phyloP scores from a whole-genome alignment of 1,140 invertebrate genomes.

The Homarus americanus region DNA sequence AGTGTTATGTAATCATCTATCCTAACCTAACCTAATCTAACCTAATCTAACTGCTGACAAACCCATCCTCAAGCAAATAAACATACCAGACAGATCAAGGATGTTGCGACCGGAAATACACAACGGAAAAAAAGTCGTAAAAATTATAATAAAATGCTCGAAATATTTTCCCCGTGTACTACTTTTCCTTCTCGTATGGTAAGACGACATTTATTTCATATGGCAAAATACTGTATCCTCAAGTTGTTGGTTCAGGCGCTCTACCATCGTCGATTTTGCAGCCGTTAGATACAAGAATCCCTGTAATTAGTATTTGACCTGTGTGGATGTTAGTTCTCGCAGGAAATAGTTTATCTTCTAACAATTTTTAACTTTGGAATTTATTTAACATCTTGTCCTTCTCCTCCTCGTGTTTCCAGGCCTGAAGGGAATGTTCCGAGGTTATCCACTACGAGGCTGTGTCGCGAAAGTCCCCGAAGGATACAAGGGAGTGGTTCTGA shows the following conservation, averaged over 20 bases:
- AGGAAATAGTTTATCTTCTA: background rate
- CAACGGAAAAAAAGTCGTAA: too few species aligned
- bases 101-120: too few species aligned
- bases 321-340: background rate
- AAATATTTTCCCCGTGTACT: too few species aligned
- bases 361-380: background rate
- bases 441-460: constrained; percentile 27
- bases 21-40: too few species aligned
- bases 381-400: background rate
- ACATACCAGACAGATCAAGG: too few species aligned
- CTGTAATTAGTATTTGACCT: background rate
- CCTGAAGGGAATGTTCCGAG: constrained; percentile 22
- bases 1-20: too few species aligned
- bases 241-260: too few species aligned
- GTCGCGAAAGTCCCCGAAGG: constrained; percentile 21
- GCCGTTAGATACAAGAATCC: background rate
- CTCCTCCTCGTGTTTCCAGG: background rate
- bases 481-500: constrained; percentile 54
- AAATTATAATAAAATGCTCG: too few species aligned
- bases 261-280: too few species aligned
- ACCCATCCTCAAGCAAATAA: too few species aligned
- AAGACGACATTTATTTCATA: background rate
- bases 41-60: too few species aligned
- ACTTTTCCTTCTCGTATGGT: background rate
- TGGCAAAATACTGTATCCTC: background rate